Conservation (phyloP, 2,113 vertebrate species). For the Pygoscelis antarcticus region DNA sequence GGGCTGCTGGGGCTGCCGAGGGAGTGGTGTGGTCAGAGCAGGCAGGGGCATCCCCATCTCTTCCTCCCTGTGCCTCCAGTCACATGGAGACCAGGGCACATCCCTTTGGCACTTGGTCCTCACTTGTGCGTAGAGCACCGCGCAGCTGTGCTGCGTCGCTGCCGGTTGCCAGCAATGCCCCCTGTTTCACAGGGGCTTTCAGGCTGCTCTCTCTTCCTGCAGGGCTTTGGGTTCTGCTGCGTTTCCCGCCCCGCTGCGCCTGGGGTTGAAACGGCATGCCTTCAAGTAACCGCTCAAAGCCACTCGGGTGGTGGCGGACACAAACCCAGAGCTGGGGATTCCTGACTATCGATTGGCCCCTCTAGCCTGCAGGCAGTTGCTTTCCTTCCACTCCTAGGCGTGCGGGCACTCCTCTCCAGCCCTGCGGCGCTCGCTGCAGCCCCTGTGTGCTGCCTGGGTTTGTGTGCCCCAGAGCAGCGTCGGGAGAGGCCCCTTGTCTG, state of each 20-base stretch:
- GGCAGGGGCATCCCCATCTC: neutral
- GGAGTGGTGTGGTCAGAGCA: neutral
- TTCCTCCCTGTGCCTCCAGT: neutral
- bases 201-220: neutral
- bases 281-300: neutral
- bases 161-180: rapidly evolving
- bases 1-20: no score
- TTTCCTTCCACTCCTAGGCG: rapidly evolving
- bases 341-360: neutral
- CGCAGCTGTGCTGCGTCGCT: rapidly evolving
- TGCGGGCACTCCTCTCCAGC: neutral
- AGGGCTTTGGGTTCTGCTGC: neutral
- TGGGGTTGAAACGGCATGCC: rapidly evolving
- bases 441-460: neutral
- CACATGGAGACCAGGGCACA: rapidly evolving
- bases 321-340: neutral
- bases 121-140: rapidly evolving
- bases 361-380: neutral
- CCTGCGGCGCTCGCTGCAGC: neutral
- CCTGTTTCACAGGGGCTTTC: neutral
- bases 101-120: neutral
- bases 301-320: neutral
- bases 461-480: rapidly evolving
- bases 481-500: neutral
- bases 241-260: rapidly evolving